Evolutionary conservation across 2,797 vertebrate genomes (phyloP), one percentile per base, ranked within the genome.

Genomic region (Bradypodion pumilum): DNA sequence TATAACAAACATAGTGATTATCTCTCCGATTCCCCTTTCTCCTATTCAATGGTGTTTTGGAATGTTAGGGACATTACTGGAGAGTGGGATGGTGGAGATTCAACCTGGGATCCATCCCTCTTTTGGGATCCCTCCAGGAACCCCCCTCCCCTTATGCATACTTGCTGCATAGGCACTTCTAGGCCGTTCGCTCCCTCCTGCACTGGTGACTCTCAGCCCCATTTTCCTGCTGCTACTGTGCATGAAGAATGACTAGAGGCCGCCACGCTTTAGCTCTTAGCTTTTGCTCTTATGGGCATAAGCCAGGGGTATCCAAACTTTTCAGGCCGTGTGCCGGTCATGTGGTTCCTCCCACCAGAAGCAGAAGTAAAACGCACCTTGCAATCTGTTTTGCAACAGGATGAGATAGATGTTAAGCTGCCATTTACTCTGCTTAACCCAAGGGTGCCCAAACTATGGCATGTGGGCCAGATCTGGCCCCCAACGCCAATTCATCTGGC

Each of bases 1-100:
- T 46, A 66, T 74, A 74, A 82, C 80, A 74, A 78, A 79, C 68
- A 60, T 9, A 8, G 68, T 10, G 75, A 82, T 78, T 63, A 77
- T 66, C 56, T 10, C 35, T 37, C 6, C 21, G 7, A 37, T 15
- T 21, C 44, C 63, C 52, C 29, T 40, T 8, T 25, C 25, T 35
- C 1, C 44, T 13, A 19, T 29, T 37, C 35, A 66, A 7, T 69
- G 74, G 7, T 23, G 74, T 37, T 59, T 42, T 10, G 29, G 49
- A 59, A 27, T 25, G 25, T 42, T 32, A 15, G 56, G n/a, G 6
- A 19, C n/a, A 44, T 32, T 74, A 29, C 49, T 5, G 4, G 25
- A 46, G 68, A 10, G 59, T 60, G 25, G 10, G 29, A 56, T 60
- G 2, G 37, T 15, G 9, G 29, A 12, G 5, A 16, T 23, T 2